Evolutionary conservation across 2,888 invertebrate species (phyloP).

Genomic region (Biston stratarius): DNA sequence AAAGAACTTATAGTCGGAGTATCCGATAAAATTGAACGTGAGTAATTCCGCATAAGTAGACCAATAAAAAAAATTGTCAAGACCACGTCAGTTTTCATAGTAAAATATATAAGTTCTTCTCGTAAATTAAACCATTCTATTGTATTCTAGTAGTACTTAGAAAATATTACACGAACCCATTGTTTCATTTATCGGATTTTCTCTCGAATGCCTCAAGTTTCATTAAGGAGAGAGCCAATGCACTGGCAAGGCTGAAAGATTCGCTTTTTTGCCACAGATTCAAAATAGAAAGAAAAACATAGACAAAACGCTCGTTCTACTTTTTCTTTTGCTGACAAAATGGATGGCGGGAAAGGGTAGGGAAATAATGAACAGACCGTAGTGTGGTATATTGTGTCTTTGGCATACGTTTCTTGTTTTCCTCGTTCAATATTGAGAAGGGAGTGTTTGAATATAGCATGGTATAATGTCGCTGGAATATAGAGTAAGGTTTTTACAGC

Average conservation of each 20-base stretch:
- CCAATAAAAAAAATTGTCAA: too few relatives aligned
- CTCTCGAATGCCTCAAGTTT: slow-evolving; percentile 42
- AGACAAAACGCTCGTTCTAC: slow-evolving; percentile 70
- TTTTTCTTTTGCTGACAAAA: slow-evolving; percentile 63
- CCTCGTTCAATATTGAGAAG: slow-evolving; percentile 46
- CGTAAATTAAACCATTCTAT: not conserved
- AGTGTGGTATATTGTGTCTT: slow-evolving; percentile 45
- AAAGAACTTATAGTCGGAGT: too few relatives aligned
- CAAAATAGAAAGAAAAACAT: slow-evolving; percentile 58
- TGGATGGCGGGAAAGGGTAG: slow-evolving; percentile 70
- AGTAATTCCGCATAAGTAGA: too few relatives aligned
- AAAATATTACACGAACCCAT: not conserved
- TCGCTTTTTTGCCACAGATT: slow-evolving; percentile 40
- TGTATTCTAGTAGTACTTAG: not conserved
- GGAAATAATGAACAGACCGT: slow-evolving; percentile 71
- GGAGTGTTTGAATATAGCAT: slow-evolving; percentile 41
- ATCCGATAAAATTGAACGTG: too few relatives aligned
- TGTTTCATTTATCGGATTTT: slow-evolving; percentile 42
- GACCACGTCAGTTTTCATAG: too few relatives aligned
- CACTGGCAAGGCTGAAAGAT: slow-evolving; percentile 36
- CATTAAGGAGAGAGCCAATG: slow-evolving; percentile 48
- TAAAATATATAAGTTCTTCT: not conserved
- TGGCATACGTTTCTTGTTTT: slow-evolving; percentile 46
- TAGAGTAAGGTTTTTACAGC: slow-evolving; percentile 34
- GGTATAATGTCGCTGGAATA: slow-evolving; percentile 35